A percentile compares a stretch with the other conserved stretches of the same genome.
Conservation (phyloP, 2,888 invertebrate species). For the Heliconius charithonia region DNA sequence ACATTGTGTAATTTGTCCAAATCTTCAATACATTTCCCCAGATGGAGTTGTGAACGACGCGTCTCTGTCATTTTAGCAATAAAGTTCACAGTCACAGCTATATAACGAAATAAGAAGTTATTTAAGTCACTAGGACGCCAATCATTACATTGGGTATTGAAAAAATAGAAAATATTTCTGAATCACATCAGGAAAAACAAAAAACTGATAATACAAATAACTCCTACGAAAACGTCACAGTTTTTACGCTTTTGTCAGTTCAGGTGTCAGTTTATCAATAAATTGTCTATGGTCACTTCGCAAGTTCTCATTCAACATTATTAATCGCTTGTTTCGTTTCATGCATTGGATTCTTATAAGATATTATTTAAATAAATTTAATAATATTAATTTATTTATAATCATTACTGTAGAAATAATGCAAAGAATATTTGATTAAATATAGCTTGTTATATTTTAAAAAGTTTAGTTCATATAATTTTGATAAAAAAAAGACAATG, state of each 20-base stretch:
- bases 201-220: conserved; percentile 61
- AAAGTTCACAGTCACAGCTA: conserved; percentile 43
- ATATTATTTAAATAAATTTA: background rate
- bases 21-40: conserved; percentile 84
- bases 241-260: conserved; percentile 38
- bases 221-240: conserved; percentile 46
- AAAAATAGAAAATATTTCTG: conserved; percentile 62
- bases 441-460: background rate
- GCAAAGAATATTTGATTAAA: background rate
- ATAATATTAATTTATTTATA: background rate
- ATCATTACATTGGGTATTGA: conserved; percentile 72
- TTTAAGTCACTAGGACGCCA: conserved; percentile 56
- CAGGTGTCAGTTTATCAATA: conserved; percentile 40
- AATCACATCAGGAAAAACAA: conserved; percentile 69
- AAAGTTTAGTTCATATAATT: background rate
- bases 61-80: conserved; percentile 77
- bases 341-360: background rate
- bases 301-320: conserved; percentile 27
- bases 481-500: background rate
- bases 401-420: background rate
- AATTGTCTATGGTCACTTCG: conserved; percentile 28
- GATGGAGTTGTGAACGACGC: conserved; percentile 79
- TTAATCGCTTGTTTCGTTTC: conserved; percentile 1
- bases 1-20: conserved; percentile 80
- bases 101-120: conserved; percentile 40